Evolutionary conservation across 2,888 invertebrate species (phyloP), one percentile per base, ranked within the genome.

Genomic region (Phortica magna): DNA sequence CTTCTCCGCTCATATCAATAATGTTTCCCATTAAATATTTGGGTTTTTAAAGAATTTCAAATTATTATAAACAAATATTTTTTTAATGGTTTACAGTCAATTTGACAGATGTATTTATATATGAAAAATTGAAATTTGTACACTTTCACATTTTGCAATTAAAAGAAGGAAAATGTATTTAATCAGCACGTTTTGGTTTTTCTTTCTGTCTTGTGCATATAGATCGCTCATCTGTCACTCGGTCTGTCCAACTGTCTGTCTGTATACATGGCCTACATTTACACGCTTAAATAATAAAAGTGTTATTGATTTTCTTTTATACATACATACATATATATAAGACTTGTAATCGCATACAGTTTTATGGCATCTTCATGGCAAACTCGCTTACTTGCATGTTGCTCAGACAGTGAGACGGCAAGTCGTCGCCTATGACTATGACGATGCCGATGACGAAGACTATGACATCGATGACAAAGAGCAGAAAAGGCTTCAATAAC

Each of bases 271-370:
- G 57, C 73, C 48, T 22, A 22, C 48, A 53, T 72, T 48, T 57
- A 31, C 22, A 65, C 77, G 77, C 81, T 83, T 74, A 80, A 83
- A 84, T 83, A 83, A 84, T 83, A 83, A 84, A 83, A 83, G 78
- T 79, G 79, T 81, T 83, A 83, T 84, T 84, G 83, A 84, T 84
- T 84, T 83, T 81, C 14, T 14, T 53, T 71, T 68, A 64, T n/a
- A n/a, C n/a, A n/a, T n/a, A n/a, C n/a, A 43, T 14, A 19, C 67
- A 67, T 64, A 3, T 41, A 17, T 10, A 22, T 41, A 57, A 12
- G 31, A 17, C 48, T 41, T 31, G 57, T 48, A 48, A 48, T 48
- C 48, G 2, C 48, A 48, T 1, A 48, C 48, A 48, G 14, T 48
- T 48, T 48, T 48, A 48, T 48, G 48, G 48, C 78, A 65, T 65